Evolutionary conservation across 2,113 vertebrate genomes (phyloP), one percentile per base, ranked within the genome.

Genomic region (Cryptotis parvus): DNA sequence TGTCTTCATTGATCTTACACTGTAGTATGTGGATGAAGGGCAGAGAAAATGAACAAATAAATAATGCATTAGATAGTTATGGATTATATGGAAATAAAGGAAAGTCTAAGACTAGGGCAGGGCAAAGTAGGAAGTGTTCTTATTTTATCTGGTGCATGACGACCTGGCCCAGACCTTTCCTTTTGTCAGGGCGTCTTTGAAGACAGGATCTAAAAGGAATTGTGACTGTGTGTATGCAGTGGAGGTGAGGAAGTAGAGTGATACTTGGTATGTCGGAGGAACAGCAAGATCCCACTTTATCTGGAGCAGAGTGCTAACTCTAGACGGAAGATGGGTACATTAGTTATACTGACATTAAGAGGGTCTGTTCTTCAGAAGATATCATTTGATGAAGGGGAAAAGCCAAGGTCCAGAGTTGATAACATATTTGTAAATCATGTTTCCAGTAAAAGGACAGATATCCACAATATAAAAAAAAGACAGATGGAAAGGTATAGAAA

Each of bases 21-120:
- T 83, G 37, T 65, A 82, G 41, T 91, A 33, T 87, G 8, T 84
- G 45, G 33, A 16, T 41, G 7, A 3, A 27, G 12, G 3, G 82
- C 49, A 91, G 63, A 87, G 31, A 76, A 70, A 70, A 49, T 31
- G 49, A 68, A 77, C 9, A 84, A 86, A 52, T n/a, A n/a, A n/a
- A n/a, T 63, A 84, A 52, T 65, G 41, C 9, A 39, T 18, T 58
- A 73, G 29, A 18, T 79, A n/a, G 29, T 55, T 74, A n/a, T 15
- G 2, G 55, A 43, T 37, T 78, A 78, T 66, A 69, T 70, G 27
- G 79, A 65, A 73, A 76, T 58, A 66, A 89, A 89, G 24, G 15
- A 35, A 24, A 72, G 24, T 0, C n/a, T 39, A 77, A 89, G 39
- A 70, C 29, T 41, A 9, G 33, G 33, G 8, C 11, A 29, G 16